Evolutionary conservation across 2,797 vertebrate species (phyloP).

Genomic region (Trachurus trachurus): DNA sequence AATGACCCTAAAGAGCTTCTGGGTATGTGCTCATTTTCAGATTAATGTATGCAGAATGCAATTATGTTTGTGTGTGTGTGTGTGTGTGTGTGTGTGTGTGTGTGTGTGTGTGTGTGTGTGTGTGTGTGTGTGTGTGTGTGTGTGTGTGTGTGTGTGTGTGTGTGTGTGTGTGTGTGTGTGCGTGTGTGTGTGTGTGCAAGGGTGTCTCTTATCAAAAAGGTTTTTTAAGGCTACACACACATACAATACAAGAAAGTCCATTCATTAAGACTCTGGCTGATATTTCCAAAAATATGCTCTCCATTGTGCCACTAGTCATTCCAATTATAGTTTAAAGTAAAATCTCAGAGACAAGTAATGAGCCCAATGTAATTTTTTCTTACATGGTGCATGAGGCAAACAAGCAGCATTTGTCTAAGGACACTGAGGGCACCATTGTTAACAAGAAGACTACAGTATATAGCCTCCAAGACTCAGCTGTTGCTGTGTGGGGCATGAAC

Average conservation of each 20-base stretch:
- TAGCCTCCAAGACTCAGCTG: conserved; percentile 67
- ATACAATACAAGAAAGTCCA: not conserved
- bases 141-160: no score
- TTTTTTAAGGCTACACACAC: no score
- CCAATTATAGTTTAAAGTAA: conserved; percentile 22
- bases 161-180: not conserved
- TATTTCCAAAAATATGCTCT: not conserved
- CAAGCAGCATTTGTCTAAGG: conserved; percentile 76
- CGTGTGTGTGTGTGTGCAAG: no score
- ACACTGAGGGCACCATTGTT: conserved; percentile 80
- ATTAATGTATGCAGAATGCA: not conserved
- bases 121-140: no score
- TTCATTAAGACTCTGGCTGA: not conserved
- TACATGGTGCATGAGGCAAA: conserved; percentile 68
- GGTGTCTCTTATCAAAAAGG: not conserved
- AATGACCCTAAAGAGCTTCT: not conserved
- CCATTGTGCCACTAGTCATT: conserved; percentile 10
- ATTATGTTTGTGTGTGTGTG: no score
- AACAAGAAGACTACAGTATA: conserved; percentile 53
- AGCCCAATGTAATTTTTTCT: conserved; percentile 34
- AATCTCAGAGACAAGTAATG: conserved; percentile 24
- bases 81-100: no score
- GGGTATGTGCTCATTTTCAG: not conserved
- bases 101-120: no score
- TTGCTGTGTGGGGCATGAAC: conserved; percentile 73